Evolutionary conservation across 2,797 vertebrate species (phyloP), one percentile per base, ranked within the genome.

Genomic region (Peromyscus melanophrys): DNA sequence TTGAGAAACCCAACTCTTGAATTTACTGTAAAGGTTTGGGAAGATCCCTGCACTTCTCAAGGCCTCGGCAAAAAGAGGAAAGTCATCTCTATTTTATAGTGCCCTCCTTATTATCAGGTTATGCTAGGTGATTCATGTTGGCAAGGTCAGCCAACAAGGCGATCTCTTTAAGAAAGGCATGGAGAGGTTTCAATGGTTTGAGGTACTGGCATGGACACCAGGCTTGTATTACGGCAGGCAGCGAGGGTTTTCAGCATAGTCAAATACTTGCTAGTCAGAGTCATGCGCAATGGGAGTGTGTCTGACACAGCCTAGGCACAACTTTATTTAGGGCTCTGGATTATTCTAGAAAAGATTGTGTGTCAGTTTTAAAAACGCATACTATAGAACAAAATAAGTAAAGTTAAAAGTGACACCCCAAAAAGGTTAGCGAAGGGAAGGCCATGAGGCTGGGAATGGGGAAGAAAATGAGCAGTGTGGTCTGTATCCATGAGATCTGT

Each of bases 311-410:
- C 16, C 61, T 71, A 31, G 43, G 19, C 92, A 80, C 57, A 34
- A 27, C 19, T 96, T 84, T 89, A 61, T 63, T 92, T 61, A 87
- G 93, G 46, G 59, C 27, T 89, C 14, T 75, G 43, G 43, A 83
- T 95, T 93, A 46, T 92, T 94, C 77, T 93, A 69, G 57, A 90
- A 94, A 95, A 96, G 31, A 89, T 37, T 94, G 27, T 11, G 67
- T 69, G 43, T 61, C 40, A 57, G 6, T 59, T 91, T 93, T 11
- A 2, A 76, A 34, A 85, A 92, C 34, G 40, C 29, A 80, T 34
- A 49, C 69, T n/a, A 52, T 25, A 76, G 77, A 27, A 84, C 81
- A 83, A 96, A 92, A 65, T 43, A 49, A 81, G 21, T 19, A 16
- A 95, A 94, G 67, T 63, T 55, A 75, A 94, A 95, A 94, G 73